Conservation (phyloP, 2,888 invertebrate species). For the Diplolepis rosae region DNA sequence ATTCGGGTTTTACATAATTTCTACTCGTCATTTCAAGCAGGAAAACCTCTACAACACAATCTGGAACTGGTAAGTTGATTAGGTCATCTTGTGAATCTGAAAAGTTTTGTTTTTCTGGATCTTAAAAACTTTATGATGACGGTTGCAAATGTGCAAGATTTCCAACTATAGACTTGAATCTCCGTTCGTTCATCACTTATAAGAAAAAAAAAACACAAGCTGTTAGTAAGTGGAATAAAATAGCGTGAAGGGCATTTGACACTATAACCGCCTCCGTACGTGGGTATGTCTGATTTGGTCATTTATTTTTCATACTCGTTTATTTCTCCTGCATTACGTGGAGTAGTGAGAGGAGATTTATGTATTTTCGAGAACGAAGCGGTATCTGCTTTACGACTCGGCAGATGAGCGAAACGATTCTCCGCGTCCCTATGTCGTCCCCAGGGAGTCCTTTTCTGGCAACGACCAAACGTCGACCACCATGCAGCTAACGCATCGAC, state of each 20-base stretch:
- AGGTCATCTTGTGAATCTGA: too few relatives aligned
- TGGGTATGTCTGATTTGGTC: constrained; percentile 29
- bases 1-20: too few relatives aligned
- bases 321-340: constrained; percentile 45
- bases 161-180: too few relatives aligned
- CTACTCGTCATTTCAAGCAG: too few relatives aligned
- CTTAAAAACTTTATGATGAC: too few relatives aligned
- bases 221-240: constrained; percentile 6
- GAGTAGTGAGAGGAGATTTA: constrained; percentile 57
- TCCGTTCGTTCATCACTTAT: background rate
- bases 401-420: constrained; percentile 68
- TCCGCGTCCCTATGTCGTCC: constrained; percentile 20
- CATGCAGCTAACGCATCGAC: constrained; percentile 10
- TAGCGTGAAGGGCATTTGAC: constrained; percentile 23
- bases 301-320: constrained; percentile 37
- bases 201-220: background rate
- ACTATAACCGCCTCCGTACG: constrained; percentile 22
- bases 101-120: too few relatives aligned
- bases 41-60: too few relatives aligned
- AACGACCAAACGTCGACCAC: constrained; percentile 18
- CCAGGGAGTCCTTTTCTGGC: constrained; percentile 28
- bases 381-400: constrained; percentile 69
- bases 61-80: too few relatives aligned
- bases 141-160: too few relatives aligned
- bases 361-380: constrained; percentile 57